These are phyloP conservation scores for Austrofundulus limnaeus DNA, from an alignment of 2,113 vertebrate genomes.

Conservation along the genomic window DNA sequence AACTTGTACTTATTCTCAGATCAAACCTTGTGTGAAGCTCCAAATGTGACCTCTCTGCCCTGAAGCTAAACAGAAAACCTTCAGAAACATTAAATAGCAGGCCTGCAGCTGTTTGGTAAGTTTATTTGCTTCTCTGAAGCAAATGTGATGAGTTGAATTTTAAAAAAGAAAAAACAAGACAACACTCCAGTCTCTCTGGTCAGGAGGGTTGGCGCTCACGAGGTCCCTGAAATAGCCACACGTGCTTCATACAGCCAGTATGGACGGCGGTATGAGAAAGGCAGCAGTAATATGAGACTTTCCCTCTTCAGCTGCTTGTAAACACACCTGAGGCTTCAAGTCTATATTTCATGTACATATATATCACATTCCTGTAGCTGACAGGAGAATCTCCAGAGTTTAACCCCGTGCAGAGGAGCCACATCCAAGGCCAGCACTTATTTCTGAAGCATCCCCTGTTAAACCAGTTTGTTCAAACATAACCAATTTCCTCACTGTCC, in stretches of 20 bases:
- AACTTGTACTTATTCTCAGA: constrained; percentile 9
- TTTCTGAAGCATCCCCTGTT: neutral
- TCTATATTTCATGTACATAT: neutral
- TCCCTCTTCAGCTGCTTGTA: constrained; percentile 6
- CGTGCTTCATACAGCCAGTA: constrained; percentile 24
- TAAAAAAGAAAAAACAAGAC: neutral
- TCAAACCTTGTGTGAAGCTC: neutral
- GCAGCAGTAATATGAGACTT: neutral
- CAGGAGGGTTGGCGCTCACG: constrained; percentile 38
- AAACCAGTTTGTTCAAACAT: neutral
- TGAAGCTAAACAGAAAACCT: constrained; percentile 3
- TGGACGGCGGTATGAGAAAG: constrained; percentile 3
- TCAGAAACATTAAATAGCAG: constrained; percentile 16
- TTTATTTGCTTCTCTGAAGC: constrained; percentile 16
- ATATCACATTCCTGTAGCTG: constrained; percentile 11
- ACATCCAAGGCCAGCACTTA: neutral
- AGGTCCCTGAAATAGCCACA: constrained; percentile 54
- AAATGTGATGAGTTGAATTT: constrained; percentile 22
- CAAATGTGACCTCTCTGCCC: constrained; percentile 10
- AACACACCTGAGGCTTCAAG: constrained; percentile 6
- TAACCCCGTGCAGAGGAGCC: neutral
- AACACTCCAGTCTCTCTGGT: constrained; percentile 14
- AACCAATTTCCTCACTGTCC: neutral
- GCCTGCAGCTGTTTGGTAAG: constrained; percentile 4
- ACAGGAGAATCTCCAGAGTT: neutral